Base-by-base conservation (phyloP, 1,140 invertebrate species). In the Asobara japonica region DNA sequence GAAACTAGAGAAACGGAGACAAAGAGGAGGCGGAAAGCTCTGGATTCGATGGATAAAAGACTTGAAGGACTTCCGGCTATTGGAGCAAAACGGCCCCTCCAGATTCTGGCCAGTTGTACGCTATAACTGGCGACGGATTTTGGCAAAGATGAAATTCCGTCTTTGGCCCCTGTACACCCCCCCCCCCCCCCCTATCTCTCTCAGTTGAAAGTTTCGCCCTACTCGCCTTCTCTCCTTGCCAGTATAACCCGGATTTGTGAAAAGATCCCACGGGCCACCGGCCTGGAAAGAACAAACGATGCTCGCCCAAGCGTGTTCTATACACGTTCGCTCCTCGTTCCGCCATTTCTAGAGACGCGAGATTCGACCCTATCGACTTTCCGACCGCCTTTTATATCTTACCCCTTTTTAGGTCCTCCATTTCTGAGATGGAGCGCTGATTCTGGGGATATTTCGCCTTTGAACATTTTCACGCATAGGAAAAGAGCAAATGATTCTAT, bases 261-360 rank as follows among this genome's bases (percentile, higher is more conserved):
- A 87, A 87, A 86, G 84, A 86, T 87, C 84, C 83, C 82, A 87
- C 83, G 82, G 83, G 75, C 82, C 84, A 86, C 72, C 82, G 84
- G 79, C 77, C 80, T 74, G 84, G 82, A 86, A 87, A 86, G 85
- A 86, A 87, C 84, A 87, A 87, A 86, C 83, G 84, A 83, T 85
- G 82, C 84, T 84, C 81, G 77, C 76, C 83, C 80, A 82, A 87
- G 82, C 80, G 80, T 86, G 80, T 79, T 82, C 77, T 77, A 82
- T 83, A 78, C 84, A 78, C 75, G 78, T 80, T 78, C 78, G 71
- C 74, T 76, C 72, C 73, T 75, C 73, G 73, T 79, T 78, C 76
- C 75, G 56, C 70, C 27, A 65, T 71, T 78, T 67, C 74, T 77
- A 73, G 7, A 74, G 71, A 73, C 69, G 73, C 31, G 66, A 62